Evolutionary conservation across 2,888 invertebrate species (phyloP), one percentile per base, ranked within the genome.

Genomic region (Choristoneura rosaceana): DNA sequence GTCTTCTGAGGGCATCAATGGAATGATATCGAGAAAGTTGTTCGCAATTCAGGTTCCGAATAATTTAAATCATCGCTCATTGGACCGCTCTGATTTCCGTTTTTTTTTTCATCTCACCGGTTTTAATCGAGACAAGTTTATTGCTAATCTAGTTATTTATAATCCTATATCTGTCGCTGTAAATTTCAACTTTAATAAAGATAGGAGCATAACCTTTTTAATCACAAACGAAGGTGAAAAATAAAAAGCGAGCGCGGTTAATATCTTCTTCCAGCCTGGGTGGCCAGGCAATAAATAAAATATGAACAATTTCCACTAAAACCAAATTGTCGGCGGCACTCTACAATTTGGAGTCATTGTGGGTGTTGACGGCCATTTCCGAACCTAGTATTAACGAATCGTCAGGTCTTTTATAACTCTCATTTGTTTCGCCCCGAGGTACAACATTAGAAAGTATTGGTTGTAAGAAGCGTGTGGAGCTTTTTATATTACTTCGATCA

Each of bases 401-500:
- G 83, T 85, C 86, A 86, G 85, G 82, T 82, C 79, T 85, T 87
- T 87, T 89, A 88, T 85, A 85, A 85, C 84, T 84, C 85, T 87
- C 87, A 86, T 90, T 88, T 88, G 84, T 87, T 88, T 88, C 81
- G 92, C 93, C 90, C 80, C 84, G 77, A 84, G 93, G 88, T 82
- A 89, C 83, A 84, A 90, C 92, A 92, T 93, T 93, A 93, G 93
- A 94, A 94, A 93, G 93, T 91, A 84, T 84, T 78, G 83, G 79
- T 76, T 76, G 76, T 78, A 79, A 79, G 75, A 84, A 80, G 82
- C 84, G 84, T 78, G 79, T 84, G 74, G 71, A 76, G 75, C 74
- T 74, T 76, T 84, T 84, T 83, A 86, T 83, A 79, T 84, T 82
- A 82, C 84, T 84, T 82, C 86, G 84, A 88, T 90, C 88, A 84